Percentiles rank a stretch among this genome's conserved stretches.
Conservation (phyloP, 1,140 invertebrate species). For the Drosophila littoralis region DNA sequence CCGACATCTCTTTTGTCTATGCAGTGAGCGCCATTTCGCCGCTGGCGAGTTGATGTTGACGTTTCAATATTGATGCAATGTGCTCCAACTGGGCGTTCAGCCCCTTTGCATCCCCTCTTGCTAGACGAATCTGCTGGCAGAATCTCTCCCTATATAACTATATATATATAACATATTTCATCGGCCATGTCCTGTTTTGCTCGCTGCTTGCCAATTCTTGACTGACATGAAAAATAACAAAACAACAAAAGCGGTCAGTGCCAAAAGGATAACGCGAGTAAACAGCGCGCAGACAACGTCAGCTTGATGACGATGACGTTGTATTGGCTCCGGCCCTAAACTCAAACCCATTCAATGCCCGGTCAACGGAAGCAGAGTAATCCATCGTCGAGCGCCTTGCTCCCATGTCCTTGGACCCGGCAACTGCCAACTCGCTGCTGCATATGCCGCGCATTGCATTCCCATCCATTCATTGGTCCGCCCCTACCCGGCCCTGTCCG, state of each 20-base stretch:
- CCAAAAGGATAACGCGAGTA: constrained; percentile 73
- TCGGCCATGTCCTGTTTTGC: constrained; percentile 68
- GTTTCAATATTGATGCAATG: constrained; percentile 83
- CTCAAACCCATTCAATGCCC: constrained; percentile 14
- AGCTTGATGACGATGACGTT: constrained; percentile 59
- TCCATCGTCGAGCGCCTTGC: constrained; percentile 70
- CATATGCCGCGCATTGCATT: constrained; percentile 52
- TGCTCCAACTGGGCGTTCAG: constrained; percentile 48
- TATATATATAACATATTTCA: constrained; percentile 69
- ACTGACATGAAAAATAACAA: constrained; percentile 83
- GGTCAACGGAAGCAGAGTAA: constrained; percentile 62
- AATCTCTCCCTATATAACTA: constrained; percentile 1
- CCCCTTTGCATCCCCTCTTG: neutral
- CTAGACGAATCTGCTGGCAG: constrained; percentile 7
- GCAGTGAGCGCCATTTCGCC: constrained; percentile 68
- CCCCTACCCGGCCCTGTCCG: neutral
- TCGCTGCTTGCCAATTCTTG: constrained; percentile 74
- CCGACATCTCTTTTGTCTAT: constrained; percentile 39
- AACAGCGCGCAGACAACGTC: constrained; percentile 58
- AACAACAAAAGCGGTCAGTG: constrained; percentile 75
- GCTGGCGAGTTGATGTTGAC: constrained; percentile 80
- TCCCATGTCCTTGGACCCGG: constrained; percentile 61
- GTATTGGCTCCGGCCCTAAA: constrained; percentile 7
- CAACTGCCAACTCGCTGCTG: constrained; percentile 15
- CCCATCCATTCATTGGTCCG: constrained; percentile 10